Evolutionary conservation across 2,888 invertebrate genomes (phyloP).

Genomic region (Pimpla rufipes): DNA sequence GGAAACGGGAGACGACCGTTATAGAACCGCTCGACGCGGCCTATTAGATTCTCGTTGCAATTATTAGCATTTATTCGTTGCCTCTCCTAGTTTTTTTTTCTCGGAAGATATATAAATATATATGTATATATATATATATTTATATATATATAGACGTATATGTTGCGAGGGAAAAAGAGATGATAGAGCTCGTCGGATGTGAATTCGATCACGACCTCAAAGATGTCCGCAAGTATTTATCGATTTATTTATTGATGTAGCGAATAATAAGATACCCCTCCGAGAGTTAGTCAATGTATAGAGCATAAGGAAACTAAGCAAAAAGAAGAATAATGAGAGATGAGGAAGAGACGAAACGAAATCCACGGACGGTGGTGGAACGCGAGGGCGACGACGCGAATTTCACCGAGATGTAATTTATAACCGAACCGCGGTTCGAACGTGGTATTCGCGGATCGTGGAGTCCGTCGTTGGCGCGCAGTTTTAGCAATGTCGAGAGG

Average conservation of each 20-base stretch:
- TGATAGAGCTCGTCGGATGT: conserved; percentile 24
- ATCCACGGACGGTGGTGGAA: no score
- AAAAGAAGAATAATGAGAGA: conserved; percentile 27
- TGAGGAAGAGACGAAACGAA: background rate
- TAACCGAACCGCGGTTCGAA: conserved; percentile 40
- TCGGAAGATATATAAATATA: conserved; percentile 27
- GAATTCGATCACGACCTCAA: conserved; percentile 13
- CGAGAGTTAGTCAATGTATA: conserved; percentile 64
- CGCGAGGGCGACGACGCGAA: background rate
- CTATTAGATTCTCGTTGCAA: conserved; percentile 72
- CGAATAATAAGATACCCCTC: conserved; percentile 39
- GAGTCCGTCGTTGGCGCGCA: conserved; percentile 14
- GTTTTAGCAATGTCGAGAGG: conserved; percentile 18
- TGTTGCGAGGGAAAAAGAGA: background rate
- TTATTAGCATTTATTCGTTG: conserved; percentile 75
- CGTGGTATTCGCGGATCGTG: conserved; percentile 21
- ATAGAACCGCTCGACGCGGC: conserved; percentile 62
- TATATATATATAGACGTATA: conserved; percentile 16
- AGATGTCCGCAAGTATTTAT: conserved; percentile 67
- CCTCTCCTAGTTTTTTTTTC: conserved; percentile 46
- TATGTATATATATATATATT: conserved; percentile 21
- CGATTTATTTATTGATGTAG: conserved; percentile 69
- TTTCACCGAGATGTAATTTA: conserved; percentile 32
- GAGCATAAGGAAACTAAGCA: conserved; percentile 33
- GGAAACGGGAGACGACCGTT: conserved; percentile 38